Percentiles rank a stretch among this genome's conserved stretches.
phyloP scores from a whole-genome alignment of 2,113 vertebrate species.

The Gopherus flavomarginatus region DNA sequence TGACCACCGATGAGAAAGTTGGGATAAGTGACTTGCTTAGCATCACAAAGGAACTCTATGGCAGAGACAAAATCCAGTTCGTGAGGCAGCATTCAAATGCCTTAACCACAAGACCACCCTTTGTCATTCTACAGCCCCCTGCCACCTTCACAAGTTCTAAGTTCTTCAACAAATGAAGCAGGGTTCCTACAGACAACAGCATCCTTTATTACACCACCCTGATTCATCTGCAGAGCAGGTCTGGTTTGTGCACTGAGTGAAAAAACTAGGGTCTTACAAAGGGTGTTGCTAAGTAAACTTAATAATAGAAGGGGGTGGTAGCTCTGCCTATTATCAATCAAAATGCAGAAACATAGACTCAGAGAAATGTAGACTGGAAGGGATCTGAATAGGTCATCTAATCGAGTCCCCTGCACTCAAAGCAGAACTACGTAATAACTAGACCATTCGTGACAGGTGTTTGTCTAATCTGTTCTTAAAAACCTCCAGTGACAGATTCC shows the following conservation, averaged over 20 bases:
- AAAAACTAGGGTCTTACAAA: neutral
- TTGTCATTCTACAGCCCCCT: neutral
- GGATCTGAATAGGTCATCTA: neutral
- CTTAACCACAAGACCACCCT: neutral
- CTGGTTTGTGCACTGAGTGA: neutral
- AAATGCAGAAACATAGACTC: neutral
- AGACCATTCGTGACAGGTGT: neutral
- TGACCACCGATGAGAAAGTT: neutral
- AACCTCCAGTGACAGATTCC: neutral
- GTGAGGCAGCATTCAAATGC: neutral
- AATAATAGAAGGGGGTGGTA: neutral
- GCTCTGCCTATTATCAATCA: neutral
- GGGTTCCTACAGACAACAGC: too few relatives aligned
- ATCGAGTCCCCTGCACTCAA: neutral
- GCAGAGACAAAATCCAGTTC: neutral
- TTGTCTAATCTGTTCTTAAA: neutral
- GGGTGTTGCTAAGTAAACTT: neutral
- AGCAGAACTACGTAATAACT: neutral
- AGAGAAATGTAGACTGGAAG: neutral
- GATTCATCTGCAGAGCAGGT: neutral
- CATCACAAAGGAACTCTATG: neutral
- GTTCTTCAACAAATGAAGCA: neutral
- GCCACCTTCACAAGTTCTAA: neutral
- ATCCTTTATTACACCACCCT: neutral
- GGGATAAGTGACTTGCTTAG: neutral